Conservation (phyloP, 1,140 invertebrate genomes). For the Zaprionus africanus region DNA sequence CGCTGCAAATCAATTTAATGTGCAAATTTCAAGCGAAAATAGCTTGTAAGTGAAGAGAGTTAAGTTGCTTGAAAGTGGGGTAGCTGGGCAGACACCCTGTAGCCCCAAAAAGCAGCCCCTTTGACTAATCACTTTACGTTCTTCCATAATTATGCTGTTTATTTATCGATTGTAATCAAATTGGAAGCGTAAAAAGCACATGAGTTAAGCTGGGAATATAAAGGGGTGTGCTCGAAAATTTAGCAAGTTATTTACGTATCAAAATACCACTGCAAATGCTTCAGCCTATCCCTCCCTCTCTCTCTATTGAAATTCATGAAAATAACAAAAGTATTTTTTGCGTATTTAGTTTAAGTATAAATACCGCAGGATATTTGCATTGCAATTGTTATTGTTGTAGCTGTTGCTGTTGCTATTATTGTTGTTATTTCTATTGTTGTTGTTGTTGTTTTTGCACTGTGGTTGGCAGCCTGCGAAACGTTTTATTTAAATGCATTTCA, state of each 20-base stretch:
- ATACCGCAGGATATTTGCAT: conserved; percentile 19
- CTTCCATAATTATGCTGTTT: background rate
- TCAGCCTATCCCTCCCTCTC: background rate
- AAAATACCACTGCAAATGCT: background rate
- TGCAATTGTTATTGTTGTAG: conserved; percentile 10
- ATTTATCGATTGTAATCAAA: conserved; percentile 1
- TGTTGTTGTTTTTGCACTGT: conserved; percentile 13
- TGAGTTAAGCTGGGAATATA: background rate
- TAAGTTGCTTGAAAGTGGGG: background rate
- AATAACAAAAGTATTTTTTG: conserved; percentile 12
- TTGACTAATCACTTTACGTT: background rate
- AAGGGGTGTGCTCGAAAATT: background rate
- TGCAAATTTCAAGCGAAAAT: background rate
- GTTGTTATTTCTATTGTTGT: conserved; percentile 8
- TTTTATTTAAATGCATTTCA: conserved; percentile 65
- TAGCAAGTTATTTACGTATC: background rate
- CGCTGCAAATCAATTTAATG: conserved; percentile 9
- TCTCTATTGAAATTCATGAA: background rate
- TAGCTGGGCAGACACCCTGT: background rate
- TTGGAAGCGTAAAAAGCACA: background rate
- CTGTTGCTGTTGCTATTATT: conserved; percentile 14
- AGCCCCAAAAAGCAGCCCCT: background rate
- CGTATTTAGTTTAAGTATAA: conserved; percentile 9
- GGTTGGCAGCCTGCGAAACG: conserved; percentile 34
- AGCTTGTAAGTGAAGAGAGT: background rate